A percentile compares a stretch with the other conserved stretches of the same genome.
These are phyloP conservation scores for Lasioglossum oenotherae DNA, from an alignment of 2,888 invertebrate species.

Conservation along the genomic window DNA sequence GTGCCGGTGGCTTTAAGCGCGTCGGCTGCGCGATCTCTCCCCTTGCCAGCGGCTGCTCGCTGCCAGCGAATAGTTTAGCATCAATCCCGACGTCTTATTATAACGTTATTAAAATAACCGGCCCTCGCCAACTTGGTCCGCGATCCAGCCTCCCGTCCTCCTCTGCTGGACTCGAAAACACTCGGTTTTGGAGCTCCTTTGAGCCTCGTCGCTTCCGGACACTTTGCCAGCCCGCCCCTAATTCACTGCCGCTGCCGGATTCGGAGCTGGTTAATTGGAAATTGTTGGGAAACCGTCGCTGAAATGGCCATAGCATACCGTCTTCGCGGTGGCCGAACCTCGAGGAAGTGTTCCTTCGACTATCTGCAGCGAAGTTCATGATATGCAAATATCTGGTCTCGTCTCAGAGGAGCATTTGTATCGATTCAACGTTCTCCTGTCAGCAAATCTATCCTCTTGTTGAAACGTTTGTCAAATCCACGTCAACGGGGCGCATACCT, in stretches of 20 bases:
- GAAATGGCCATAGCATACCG: background rate
- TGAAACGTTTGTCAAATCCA: background rate
- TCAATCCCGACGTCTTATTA: constrained; percentile 84
- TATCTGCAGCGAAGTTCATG: background rate
- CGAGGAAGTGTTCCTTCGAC: background rate
- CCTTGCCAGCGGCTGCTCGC: constrained; percentile 70
- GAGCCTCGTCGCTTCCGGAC: constrained; percentile 11
- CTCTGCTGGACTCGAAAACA: constrained; percentile 48
- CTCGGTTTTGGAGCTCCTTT: constrained; percentile 42
- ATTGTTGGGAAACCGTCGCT: background rate
- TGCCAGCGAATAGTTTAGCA: constrained; percentile 84
- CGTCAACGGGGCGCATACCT: background rate
- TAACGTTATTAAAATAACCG: constrained; percentile 84
- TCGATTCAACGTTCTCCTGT: background rate
- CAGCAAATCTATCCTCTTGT: background rate
- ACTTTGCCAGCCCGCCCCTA: constrained; percentile 21
- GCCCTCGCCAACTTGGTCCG: constrained; percentile 67
- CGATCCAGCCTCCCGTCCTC: constrained; percentile 23
- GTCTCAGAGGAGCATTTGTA: background rate
- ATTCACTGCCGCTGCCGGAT: background rate
- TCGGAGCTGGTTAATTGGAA: constrained; percentile 8
- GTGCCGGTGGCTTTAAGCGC: constrained; percentile 50
- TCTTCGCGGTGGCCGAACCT: background rate
- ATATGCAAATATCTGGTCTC: background rate
- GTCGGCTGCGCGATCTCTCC: constrained; percentile 32